A percentile compares a stretch with the other conserved stretches of the same genome.
phyloP scores from a whole-genome alignment of 1,140 invertebrate genomes.

The Dendrolimus punctatus region DNA sequence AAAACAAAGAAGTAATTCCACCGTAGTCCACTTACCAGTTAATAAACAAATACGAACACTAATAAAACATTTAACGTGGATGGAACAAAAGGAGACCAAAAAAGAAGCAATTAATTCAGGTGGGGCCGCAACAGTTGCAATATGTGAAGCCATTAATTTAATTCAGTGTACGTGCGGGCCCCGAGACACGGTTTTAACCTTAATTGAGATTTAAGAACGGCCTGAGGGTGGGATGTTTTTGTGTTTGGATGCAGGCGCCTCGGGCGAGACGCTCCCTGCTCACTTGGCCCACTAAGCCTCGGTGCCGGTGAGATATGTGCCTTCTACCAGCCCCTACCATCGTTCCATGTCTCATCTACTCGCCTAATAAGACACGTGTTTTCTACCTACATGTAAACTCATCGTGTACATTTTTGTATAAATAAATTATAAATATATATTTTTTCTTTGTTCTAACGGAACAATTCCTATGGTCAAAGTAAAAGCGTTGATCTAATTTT shows the following conservation, averaged over 20 bases:
- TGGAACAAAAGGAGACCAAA: constrained; percentile 31
- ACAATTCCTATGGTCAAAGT: no score
- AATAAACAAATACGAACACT: constrained; percentile 38
- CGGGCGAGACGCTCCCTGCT: constrained; percentile 16
- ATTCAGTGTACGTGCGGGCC: constrained; percentile 59
- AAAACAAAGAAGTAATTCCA: constrained; percentile 36
- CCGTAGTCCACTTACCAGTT: constrained; percentile 16
- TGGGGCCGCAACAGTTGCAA: constrained; percentile 48
- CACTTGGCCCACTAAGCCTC: constrained; percentile 21
- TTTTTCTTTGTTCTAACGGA: no score
- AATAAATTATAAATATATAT: no score
- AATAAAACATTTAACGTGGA: constrained; percentile 63
- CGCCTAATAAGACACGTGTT: no score
- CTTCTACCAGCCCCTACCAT: neutral
- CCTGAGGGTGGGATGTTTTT: constrained; percentile 40
- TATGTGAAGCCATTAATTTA: constrained; percentile 70
- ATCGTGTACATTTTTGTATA: no score
- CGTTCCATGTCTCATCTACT: neutral
- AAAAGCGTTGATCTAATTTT: no score
- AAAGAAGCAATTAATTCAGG: constrained; percentile 61
- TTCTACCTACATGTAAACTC: no score
- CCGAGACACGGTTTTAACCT: constrained; percentile 62
- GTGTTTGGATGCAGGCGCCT: constrained; percentile 30
- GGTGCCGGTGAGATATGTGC: constrained; percentile 9
- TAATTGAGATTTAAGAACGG: constrained; percentile 70